Evolutionary conservation across 1,140 invertebrate species (phyloP), one percentile per base, ranked within the genome.

Genomic region (Lepidostoma basale): DNA sequence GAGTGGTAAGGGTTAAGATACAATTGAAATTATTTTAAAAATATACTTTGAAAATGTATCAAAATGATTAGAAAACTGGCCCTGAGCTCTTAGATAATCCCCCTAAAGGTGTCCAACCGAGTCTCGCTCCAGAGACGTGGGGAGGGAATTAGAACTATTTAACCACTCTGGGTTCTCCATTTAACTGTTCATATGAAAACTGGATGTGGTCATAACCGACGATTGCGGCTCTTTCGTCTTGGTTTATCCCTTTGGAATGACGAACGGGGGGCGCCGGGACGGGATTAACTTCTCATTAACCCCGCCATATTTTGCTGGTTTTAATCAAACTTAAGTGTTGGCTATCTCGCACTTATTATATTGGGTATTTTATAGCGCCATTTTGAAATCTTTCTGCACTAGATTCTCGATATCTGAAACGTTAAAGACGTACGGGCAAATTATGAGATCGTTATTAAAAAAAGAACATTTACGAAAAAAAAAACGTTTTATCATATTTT

Each of bases 161-260:
- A 49, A 10, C 33, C 54, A 22, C 52, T 45, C 40, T 14, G 52
- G 64, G 54, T 59, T 40, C 64, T 67, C 59, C 6, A 58, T 67
- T 67, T 67, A 59, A 67, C 22, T 58, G 33, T 68, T 42, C 67
- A 54, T 68, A 68, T 68, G 67, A 68, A 68, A 68, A 62, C 42
- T 49, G 25, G 67, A 68, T 68, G 67, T 62, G 59, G 39, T 68
- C 56, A 68, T 68, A 68, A 68, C 58, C 23, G 58, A 14, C 20
- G 45, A 26, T 39, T 40, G 44, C 5, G 33, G 59, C 26, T 10
- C 52, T 62, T 68, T 62, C 20, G n/a, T 22, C 18, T 20, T 12
- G 23, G 28, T 59, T 58, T 23, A 59, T 56, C 14, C 26, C 8
- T 4, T 56, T 56, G 44, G 16, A 22, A 56, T 59, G 36, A 40